These are phyloP conservation scores for Perccottus glenii DNA, from an alignment of 2,113 vertebrate species.

Conservation along the genomic window DNA sequence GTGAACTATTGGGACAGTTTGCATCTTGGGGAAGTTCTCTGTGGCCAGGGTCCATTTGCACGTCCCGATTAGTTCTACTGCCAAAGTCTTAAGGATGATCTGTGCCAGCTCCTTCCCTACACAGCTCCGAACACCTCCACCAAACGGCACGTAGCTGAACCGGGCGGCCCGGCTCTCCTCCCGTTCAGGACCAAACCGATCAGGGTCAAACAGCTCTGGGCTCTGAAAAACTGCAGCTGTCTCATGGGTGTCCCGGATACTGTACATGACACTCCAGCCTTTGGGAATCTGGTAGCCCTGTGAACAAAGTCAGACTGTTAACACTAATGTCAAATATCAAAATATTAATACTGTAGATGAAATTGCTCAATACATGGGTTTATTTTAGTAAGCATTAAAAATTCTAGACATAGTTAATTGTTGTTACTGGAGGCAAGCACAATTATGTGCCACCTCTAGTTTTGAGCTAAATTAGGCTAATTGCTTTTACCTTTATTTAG, in stretches of 20 bases:
- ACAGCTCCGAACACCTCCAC: slow-evolving; percentile 89
- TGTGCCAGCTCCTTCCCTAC: slow-evolving; percentile 90
- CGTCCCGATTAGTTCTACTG: slow-evolving; percentile 88
- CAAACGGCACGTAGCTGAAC: slow-evolving; percentile 89
- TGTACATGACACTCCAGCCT: slow-evolving; percentile 99
- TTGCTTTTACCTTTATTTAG: too few relatives aligned
- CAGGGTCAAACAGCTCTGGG: slow-evolving; percentile 87
- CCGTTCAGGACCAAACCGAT: slow-evolving; percentile 79
- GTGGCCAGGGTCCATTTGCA: slow-evolving; percentile 90
- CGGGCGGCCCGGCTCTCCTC: slow-evolving; percentile 77
- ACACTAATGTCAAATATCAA: too few relatives aligned
- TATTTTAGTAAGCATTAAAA: too few relatives aligned
- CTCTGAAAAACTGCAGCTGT: slow-evolving; percentile 85
- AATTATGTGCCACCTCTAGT: too few relatives aligned
- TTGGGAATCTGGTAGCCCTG: slow-evolving; percentile 93
- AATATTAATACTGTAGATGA: too few relatives aligned
- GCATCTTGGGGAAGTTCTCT: slow-evolving; percentile 88
- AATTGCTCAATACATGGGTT: too few relatives aligned
- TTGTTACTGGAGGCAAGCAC: too few relatives aligned
- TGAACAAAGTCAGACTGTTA: not conserved
- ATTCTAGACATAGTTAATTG: too few relatives aligned
- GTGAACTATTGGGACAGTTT: slow-evolving; percentile 94
- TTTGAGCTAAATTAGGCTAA: too few relatives aligned
- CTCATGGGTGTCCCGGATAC: slow-evolving; percentile 97
- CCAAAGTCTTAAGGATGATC: slow-evolving; percentile 90